phyloP scores from a whole-genome alignment of 2,888 invertebrate genomes.

The Heliconius cydno region DNA sequence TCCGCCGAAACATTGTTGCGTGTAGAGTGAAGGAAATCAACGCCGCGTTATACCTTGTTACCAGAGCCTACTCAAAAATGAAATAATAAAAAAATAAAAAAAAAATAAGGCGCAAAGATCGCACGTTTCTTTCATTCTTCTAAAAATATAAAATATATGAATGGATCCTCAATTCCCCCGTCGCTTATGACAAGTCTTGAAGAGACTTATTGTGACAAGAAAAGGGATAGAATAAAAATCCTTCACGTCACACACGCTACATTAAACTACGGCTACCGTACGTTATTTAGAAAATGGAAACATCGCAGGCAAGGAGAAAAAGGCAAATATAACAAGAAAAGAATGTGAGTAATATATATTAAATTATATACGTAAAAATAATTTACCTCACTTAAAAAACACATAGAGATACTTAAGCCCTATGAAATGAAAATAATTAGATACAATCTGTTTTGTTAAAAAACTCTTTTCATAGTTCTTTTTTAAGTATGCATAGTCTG shows the following conservation, averaged over 20 bases:
- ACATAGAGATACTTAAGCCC: too few relatives aligned
- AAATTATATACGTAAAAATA: background rate
- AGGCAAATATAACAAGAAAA: background rate
- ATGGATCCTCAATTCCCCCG: slow-evolving; percentile 34
- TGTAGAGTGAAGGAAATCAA: too few relatives aligned
- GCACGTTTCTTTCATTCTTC: slow-evolving; percentile 1
- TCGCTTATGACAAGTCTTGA: slow-evolving; percentile 38
- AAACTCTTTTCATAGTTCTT: too few relatives aligned
- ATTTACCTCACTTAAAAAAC: too few relatives aligned
- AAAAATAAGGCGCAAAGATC: background rate
- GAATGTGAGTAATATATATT: background rate
- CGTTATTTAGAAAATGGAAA: slow-evolving; percentile 38
- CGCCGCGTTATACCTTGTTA: too few relatives aligned
- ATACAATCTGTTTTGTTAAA: too few relatives aligned
- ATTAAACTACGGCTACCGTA: slow-evolving; percentile 35
- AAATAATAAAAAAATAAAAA: background rate
- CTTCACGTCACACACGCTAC: slow-evolving; percentile 40
- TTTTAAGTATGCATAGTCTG: too few relatives aligned
- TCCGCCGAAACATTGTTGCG: too few relatives aligned
- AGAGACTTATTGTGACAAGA: slow-evolving; percentile 41
- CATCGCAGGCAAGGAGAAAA: background rate
- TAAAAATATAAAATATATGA: slow-evolving; percentile 20
- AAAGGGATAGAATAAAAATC: slow-evolving; percentile 41
- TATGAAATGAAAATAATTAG: too few relatives aligned
- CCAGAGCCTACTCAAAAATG: background rate